Evolutionary conservation across 2,113 vertebrate genomes (phyloP).

Genomic region (Vidua macroura): DNA sequence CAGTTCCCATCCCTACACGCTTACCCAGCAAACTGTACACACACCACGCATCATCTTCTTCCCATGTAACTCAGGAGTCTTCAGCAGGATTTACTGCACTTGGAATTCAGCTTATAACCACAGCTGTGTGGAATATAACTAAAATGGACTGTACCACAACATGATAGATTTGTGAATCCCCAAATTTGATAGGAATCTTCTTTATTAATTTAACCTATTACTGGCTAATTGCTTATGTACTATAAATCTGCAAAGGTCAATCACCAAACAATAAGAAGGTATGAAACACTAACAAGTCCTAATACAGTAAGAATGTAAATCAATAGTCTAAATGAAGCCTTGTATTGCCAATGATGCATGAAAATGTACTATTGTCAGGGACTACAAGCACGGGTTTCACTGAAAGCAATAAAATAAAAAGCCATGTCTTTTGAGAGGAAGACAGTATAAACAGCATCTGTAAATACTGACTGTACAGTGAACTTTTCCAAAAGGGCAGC

Average conservation of each 20-base stretch:
- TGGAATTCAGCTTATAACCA: neutral
- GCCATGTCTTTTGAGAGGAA: neutral
- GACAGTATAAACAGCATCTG: neutral
- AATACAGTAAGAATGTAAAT: slow-evolving; percentile 50
- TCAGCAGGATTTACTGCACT: neutral
- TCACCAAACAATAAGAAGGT: slow-evolving; percentile 32
- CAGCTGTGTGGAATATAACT: neutral
- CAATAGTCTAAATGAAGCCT: slow-evolving; percentile 43
- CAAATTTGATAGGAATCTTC: neutral
- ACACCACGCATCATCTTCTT: neutral
- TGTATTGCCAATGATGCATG: slow-evolving; percentile 46
- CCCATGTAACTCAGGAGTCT: neutral
- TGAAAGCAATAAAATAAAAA: slow-evolving; percentile 5
- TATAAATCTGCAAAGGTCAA: slow-evolving; percentile 38
- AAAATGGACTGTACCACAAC: neutral
- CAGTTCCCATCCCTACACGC: neutral
- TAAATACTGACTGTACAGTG: neutral
- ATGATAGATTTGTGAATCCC: neutral
- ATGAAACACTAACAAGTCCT: slow-evolving; percentile 16
- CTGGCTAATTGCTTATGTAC: slow-evolving; percentile 1
- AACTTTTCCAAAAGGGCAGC: neutral
- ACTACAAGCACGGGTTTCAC: neutral
- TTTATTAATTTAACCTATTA: slow-evolving; percentile 44
- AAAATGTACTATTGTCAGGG: slow-evolving; percentile 44
- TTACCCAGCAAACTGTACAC: neutral